phyloP scores from a whole-genome alignment of 1,140 invertebrate species.

The Camponotus floridanus region DNA sequence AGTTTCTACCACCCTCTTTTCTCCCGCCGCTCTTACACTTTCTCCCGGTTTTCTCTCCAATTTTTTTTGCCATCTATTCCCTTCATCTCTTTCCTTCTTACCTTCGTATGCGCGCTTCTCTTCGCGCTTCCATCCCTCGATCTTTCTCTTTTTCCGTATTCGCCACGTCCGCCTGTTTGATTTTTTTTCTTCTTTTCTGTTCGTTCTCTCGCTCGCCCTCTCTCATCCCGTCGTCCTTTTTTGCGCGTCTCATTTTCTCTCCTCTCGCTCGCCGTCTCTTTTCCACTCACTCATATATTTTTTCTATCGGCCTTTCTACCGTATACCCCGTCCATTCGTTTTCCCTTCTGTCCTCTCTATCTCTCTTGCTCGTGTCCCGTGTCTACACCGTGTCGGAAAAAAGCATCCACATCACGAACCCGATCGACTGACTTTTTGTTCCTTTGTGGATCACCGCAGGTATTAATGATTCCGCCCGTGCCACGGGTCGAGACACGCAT shows the following conservation, averaged over 20 bases:
- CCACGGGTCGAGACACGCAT: slow-evolving; percentile 45
- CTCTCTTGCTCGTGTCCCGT: slow-evolving; percentile 14
- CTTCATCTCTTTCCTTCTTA: neutral
- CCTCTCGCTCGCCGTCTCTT: slow-evolving; percentile 4
- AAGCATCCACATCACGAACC: slow-evolving; percentile 43
- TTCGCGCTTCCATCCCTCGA: slow-evolving; percentile 1
- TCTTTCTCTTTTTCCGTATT: slow-evolving; percentile 32
- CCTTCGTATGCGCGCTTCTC: neutral
- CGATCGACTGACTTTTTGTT: slow-evolving; percentile 50
- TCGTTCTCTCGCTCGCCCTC: slow-evolving; percentile 31
- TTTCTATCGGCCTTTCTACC: slow-evolving; percentile 55
- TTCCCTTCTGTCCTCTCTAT: neutral
- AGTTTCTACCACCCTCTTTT: slow-evolving; percentile 52
- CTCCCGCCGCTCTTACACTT: slow-evolving; percentile 44
- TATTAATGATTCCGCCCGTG: slow-evolving; percentile 57
- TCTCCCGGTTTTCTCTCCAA: slow-evolving; percentile 21
- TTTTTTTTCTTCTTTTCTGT: slow-evolving; percentile 58
- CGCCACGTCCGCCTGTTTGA: slow-evolving; percentile 51
- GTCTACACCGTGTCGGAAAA: slow-evolving; percentile 34
- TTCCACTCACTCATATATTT: slow-evolving; percentile 42
- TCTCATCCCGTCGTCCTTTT: slow-evolving; percentile 37
- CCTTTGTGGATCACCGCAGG: slow-evolving; percentile 50
- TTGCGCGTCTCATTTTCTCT: slow-evolving; percentile 59
- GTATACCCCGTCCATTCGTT: slow-evolving; percentile 41
- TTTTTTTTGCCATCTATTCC: slow-evolving; percentile 55